Conservation (phyloP, 2,797 vertebrate genomes). For the Sebastes kiyomatsui region DNA sequence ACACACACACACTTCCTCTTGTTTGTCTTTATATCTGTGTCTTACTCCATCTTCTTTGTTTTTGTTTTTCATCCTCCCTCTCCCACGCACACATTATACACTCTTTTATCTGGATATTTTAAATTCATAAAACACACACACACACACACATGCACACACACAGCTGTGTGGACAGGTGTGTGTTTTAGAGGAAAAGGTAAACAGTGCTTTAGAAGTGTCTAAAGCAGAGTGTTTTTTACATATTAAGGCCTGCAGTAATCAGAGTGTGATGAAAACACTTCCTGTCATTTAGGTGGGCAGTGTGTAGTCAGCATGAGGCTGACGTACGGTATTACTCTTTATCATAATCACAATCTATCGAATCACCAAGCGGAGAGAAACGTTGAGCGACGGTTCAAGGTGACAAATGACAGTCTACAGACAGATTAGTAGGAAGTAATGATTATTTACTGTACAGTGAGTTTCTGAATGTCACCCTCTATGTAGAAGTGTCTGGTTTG, state of each 20-base stretch:
- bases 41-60: conserved; percentile 5
- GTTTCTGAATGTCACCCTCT: not conserved
- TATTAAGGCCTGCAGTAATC: not conserved
- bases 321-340: not conserved
- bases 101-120: not conserved
- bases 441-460: not conserved
- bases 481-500: not conserved
- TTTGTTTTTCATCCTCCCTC: not conserved
- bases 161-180: not conserved
- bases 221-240: not conserved
- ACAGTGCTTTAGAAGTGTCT: not conserved
- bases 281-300: conserved; percentile 3
- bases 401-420: not conserved
- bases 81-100: not conserved
- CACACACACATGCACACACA: conserved; percentile 4
- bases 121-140: not conserved
- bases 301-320: not conserved
- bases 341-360: not conserved
- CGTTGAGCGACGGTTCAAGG: not conserved
- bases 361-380: not conserved
- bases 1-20: not conserved
- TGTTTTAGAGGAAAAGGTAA: not conserved
- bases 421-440: not conserved
- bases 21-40: not conserved
- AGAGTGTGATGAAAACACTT: conserved; percentile 29